Base-by-base conservation (phyloP, 2,113 vertebrate genomes). In the Cromileptes altivelis region DNA sequence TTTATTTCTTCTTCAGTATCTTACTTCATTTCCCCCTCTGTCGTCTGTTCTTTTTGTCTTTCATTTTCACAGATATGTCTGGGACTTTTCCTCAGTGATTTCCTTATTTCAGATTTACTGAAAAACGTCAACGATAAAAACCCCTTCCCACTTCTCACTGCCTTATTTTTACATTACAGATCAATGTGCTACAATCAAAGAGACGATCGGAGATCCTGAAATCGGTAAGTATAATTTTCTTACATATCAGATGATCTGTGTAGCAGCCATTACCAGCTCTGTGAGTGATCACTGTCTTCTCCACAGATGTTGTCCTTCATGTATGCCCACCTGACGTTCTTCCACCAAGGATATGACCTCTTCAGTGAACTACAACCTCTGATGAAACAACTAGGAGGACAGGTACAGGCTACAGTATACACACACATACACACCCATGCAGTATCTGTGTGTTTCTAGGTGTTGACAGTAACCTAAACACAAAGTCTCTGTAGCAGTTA, bases 141-240 rank as follows among this genome's bases (percentile, higher is more conserved):
- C 6, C 1, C 18, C 23, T 45, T 25, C 8, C 55, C 17, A 0
- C 4, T 33, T 30, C 47, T 65, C 18, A 64, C 3, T 6, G 7
- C 67, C 70, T 68, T 21, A 0, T 78, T 64, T 8, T 37, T 37
- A 37, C 11, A 7, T 87, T 78, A 6, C 86, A 99, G 98, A 98
- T 99, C 87, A 99, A 99, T 13, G 98, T 99, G 57, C 97, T 99
- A 78, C 98, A 99, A 89, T 99, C 98, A 82, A 99, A 99, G 95
- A 97, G 97, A 89, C 96, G 98, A 94, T 98, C 98, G 27, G 98
- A 99, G 96, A 98, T 99, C 89, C 94, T 99, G 78, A 99, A 99
- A 97, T 99, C 98, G 81, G 98, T 98, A 94, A 96, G 84, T 70
- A 3, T 13, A 2, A 11, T 45, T 18, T 3, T 33, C 12, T 27